A percentile compares a stretch with the other conserved stretches of the same genome.
Evolutionary conservation across 2,113 vertebrate species (phyloP).

Genomic region (Nematolebias whitei): DNA sequence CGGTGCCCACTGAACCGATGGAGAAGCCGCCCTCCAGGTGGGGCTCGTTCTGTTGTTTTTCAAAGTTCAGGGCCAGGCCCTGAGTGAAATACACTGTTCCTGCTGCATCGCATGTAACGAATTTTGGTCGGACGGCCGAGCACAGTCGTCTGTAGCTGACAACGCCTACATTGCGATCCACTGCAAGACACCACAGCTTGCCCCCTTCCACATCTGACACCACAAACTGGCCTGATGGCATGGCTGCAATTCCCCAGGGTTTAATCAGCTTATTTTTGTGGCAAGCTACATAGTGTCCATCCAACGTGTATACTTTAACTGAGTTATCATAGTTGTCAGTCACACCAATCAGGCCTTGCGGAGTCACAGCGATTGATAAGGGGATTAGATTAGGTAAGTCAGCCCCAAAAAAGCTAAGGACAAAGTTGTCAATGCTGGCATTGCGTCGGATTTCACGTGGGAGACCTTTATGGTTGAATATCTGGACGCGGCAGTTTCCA

Average conservation of each 20-base stretch:
- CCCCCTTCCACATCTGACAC: constrained; percentile 96
- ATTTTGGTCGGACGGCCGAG: constrained; percentile 93
- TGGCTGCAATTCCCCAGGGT: constrained; percentile 94
- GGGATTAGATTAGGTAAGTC: constrained; percentile 93
- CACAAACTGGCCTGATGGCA: constrained; percentile 94
- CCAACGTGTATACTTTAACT: constrained; percentile 94
- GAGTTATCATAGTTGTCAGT: constrained; percentile 98
- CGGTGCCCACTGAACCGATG: constrained; percentile 89
- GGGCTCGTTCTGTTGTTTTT: constrained; percentile 93
- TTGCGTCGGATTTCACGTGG: constrained; percentile 94
- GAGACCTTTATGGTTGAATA: constrained; percentile 96
- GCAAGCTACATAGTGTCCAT: constrained; percentile 92
- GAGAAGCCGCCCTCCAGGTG: constrained; percentile 96
- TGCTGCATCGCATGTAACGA: constrained; percentile 91
- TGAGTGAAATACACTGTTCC: constrained; percentile 97
- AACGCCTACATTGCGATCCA: constrained; percentile 90
- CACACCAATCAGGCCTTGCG: constrained; percentile 92
- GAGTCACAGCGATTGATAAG: constrained; percentile 93
- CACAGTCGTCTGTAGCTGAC: constrained; percentile 93
- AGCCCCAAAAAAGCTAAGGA: constrained; percentile 93
- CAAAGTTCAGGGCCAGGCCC: constrained; percentile 92
- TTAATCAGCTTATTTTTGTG: constrained; percentile 96
- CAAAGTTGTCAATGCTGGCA: constrained; percentile 95
- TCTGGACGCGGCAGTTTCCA: constrained; percentile 93
- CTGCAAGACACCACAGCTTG: constrained; percentile 94